Evolutionary conservation across 1,140 invertebrate species (phyloP), one percentile per base, ranked within the genome.

Genomic region (Ceratosolen fusciceps): DNA sequence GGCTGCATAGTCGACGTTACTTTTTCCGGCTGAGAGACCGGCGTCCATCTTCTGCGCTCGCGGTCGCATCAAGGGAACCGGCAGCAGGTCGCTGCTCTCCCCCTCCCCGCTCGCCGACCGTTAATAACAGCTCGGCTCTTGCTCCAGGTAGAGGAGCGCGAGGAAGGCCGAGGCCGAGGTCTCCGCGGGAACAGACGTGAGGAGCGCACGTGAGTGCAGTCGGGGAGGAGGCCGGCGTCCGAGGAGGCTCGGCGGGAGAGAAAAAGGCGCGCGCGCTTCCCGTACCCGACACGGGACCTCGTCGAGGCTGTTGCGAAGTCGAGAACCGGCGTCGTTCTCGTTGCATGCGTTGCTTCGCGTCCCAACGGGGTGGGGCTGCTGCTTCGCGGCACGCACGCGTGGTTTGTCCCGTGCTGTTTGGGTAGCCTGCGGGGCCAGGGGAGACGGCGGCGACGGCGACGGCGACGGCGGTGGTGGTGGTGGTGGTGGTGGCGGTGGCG

Each of bases 11-110:
- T 85, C 80, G 81, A 84, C 83, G 81, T 74, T 86, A 82, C 85
- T 85, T 84, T 85, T 88, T 89, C 87, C 87, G 85, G 85, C 81
- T 31, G 34, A 43, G 31, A 39, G 62, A 82, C 68, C 86, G 85
- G 85, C 88, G 83, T 89, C 88, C 88, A 89, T 89, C 88, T 88
- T 88, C 81, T 79, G 21, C 72, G 56, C 24, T 70, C 62, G 74
- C 52, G 47, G n/a, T n/a, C n/a, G n/a, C n/a, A n/a, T n/a, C n/a
- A n/a, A n/a, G n/a, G n/a, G n/a, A n/a, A n/a, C n/a, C n/a, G n/a
- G 21, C 58, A 39, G 31, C 34, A 37, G 24, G 37, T 56, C 19
- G 60, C 71, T 29, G 9, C 16, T 31, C 74, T 24, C 9, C 56
- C 43, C 26, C 43, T 26, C 34, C 26, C 31, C 3, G 14, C 31